These are phyloP conservation scores for Zaprionus tsacasi DNA, from an alignment of 1,140 invertebrate species.

Conservation along the genomic window DNA sequence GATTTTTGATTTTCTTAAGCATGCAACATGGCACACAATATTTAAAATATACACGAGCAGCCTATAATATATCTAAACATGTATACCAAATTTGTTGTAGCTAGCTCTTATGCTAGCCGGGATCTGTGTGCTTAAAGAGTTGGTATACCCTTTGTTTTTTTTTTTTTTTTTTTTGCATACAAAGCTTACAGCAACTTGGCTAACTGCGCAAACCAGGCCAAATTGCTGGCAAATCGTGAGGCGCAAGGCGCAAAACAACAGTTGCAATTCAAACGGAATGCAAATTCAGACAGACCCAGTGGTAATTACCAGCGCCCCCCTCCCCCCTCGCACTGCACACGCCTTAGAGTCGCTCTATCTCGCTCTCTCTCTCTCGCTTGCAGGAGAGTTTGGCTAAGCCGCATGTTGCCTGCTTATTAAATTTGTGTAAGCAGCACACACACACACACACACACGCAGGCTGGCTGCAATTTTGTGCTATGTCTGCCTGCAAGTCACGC, in stretches of 20 bases:
- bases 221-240: constrained; percentile 78
- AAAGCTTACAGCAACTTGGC: constrained; percentile 3
- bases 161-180: too few species aligned
- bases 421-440: constrained; percentile 46
- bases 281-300: constrained; percentile 70
- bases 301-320: constrained; percentile 57
- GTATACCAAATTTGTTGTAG: too few species aligned
- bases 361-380: neutral
- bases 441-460: constrained; percentile 14
- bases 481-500: constrained; percentile 75
- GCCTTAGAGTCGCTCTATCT: constrained; percentile 40
- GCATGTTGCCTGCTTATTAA: constrained; percentile 61
- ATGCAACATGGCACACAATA: too few species aligned
- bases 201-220: constrained; percentile 63
- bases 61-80: too few species aligned
- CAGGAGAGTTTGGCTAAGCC: constrained; percentile 22
- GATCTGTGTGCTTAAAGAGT: too few species aligned
- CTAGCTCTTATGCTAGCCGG: too few species aligned
- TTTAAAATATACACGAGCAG: too few species aligned
- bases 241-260: constrained; percentile 82
- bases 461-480: constrained; percentile 58
- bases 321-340: neutral
- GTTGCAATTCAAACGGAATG: constrained; percentile 83
- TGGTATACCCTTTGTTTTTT: too few species aligned
- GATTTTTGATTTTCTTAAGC: too few species aligned